phyloP scores from a whole-genome alignment of 2,113 vertebrate species.

The Xiphophorus maculatus region DNA sequence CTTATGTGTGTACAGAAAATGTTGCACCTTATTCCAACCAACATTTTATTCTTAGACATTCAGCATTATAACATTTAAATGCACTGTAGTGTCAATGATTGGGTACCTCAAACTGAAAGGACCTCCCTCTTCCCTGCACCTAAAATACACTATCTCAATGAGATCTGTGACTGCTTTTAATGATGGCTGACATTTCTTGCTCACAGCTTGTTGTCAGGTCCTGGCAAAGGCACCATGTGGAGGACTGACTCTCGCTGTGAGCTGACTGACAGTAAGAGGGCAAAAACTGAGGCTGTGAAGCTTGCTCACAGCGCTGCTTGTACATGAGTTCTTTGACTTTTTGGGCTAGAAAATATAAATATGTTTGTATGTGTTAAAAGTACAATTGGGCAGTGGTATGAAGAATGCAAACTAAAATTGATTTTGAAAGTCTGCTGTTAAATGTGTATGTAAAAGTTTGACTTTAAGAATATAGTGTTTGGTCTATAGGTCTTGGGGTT shows the following conservation, averaged over 20 bases:
- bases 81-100: conserved; percentile 3
- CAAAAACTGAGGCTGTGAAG: conserved; percentile 32
- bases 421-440: conserved; percentile 38
- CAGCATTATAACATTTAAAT: conserved; percentile 7
- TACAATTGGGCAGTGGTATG: conserved; percentile 2
- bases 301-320: conserved; percentile 26
- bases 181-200: conserved; percentile 79
- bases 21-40: not conserved
- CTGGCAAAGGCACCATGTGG: conserved; percentile 64
- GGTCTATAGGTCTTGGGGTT: conserved; percentile 23
- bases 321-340: conserved; percentile 24
- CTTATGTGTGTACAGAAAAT: not conserved
- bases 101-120: conserved; percentile 4
- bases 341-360: conserved; percentile 19
- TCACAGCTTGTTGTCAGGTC: conserved; percentile 70
- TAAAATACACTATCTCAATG: conserved; percentile 28
- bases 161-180: conserved; percentile 63
- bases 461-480: conserved; percentile 22
- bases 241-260: conserved; percentile 60
- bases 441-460: conserved; percentile 43
- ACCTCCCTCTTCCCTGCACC: conserved; percentile 9
- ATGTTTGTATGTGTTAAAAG: not conserved
- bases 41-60: not conserved
- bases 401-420: conserved; percentile 12
- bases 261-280: conserved; percentile 61